Evolutionary conservation across 1,140 invertebrate genomes (phyloP), one percentile per base, ranked within the genome.

Genomic region (Apis dorsata): DNA sequence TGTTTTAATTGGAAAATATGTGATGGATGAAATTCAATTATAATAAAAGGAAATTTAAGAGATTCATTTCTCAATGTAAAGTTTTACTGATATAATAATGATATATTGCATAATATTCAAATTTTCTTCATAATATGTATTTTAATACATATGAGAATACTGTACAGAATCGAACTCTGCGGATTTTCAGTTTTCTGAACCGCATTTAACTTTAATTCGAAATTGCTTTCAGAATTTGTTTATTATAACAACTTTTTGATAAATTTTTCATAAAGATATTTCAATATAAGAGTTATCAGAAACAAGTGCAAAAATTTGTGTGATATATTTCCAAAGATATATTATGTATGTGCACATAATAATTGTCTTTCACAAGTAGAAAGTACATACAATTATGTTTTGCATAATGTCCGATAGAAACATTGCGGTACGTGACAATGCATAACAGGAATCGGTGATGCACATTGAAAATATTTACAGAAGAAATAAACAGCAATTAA

Each of bases 381-480:
- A n/a, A 55, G n/a, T 70, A 17, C 34, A 44, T 70, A 17, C 34
- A 77, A 55, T 77, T 55, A 8, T 24, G 19, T 28, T 77, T 70
- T 8, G 19, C 19, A 24, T 44, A 19, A 57, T 55, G 10, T 57
- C 19, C 17, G 15, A 28, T 60, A 17, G 55, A n/a, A 60, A 60
- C 24, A 28, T 19, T 19, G 53, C 12, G 51, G 21, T 66, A 75
- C 60, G 53, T 62, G 79, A 57, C 53, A 59, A 74, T 15, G 62
- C 49, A 17, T 51, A 19, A 12, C 28, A 49, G 19, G 21, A 69
- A 60, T 80, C 12, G 57, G 7, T 78, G 81, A 66, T 24, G 24
- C 69, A n/a, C 59, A 53, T 49, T 17, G 55, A 84, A 84, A 80
- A 55, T 73, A 84, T 84, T 68, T 84, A 68, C 75, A 84, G 66